Percentiles rank a stretch among this genome's conserved stretches.
phyloP scores from a whole-genome alignment of 2,113 vertebrate genomes.

The Spermophilus dauricus region DNA sequence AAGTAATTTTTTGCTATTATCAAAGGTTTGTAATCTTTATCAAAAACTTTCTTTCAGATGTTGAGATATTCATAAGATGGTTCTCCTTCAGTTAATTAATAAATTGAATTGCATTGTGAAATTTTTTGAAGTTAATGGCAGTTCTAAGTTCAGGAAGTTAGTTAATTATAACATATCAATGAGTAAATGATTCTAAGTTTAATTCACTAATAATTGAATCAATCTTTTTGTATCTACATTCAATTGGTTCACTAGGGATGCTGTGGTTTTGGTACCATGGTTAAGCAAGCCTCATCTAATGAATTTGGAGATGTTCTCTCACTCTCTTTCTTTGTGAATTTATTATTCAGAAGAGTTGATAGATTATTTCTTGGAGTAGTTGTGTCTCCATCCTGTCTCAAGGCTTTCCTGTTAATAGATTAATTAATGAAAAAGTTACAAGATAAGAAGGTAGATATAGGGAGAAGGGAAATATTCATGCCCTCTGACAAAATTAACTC shows the following conservation, averaged over 20 bases:
- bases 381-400: not conserved
- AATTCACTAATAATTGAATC: not conserved
- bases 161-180: not conserved
- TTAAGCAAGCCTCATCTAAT: not conserved
- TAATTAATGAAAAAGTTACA: not conserved
- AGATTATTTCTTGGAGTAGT: not conserved
- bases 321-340: not conserved
- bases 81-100: not conserved
- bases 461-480: not conserved
- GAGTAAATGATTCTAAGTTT: not conserved
- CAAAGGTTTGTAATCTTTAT: not conserved
- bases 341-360: not conserved
- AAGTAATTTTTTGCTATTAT: not conserved
- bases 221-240: not conserved
- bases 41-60: not conserved
- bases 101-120: not conserved
- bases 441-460: not conserved
- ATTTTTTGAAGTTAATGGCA: not conserved
- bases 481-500: not conserved
- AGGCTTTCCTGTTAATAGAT: not conserved
- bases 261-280: not conserved
- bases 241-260: not conserved
- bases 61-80: not conserved
- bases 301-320: not conserved
- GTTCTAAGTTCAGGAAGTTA: not conserved